phyloP scores from a whole-genome alignment of 2,797 vertebrate genomes.

The Hirundo rustica region DNA sequence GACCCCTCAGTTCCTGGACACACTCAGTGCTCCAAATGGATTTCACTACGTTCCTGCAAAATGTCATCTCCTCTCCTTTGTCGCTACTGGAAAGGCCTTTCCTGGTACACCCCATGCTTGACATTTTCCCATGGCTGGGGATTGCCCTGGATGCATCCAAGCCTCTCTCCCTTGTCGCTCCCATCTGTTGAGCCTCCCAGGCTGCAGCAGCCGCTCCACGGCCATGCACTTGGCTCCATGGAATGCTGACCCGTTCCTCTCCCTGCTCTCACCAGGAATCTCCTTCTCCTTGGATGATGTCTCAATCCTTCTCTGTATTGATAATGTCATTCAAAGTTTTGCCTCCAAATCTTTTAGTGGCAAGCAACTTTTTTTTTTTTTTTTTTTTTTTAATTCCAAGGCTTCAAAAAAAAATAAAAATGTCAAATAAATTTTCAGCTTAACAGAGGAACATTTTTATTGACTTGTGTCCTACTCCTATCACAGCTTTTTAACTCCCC shows the following conservation, averaged over 20 bases:
- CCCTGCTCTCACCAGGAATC: not conserved
- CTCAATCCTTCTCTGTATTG: not conserved
- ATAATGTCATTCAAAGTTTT: not conserved
- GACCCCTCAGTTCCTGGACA: not conserved
- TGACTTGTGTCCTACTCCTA: not conserved
- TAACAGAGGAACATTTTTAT: not conserved
- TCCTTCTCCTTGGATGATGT: not conserved
- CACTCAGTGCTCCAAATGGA: not conserved
- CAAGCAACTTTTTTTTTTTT: not conserved
- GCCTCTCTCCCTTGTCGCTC: not conserved
- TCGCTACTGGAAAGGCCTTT: not conserved
- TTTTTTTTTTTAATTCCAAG: not conserved
- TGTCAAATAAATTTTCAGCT: not conserved
- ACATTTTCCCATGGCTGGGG: not conserved
- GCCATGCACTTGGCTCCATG: rapidly evolving
- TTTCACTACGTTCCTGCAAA: not conserved
- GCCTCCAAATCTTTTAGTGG: not conserved
- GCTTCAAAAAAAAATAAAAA: not conserved
- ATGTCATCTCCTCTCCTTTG: not conserved
- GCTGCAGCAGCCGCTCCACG: not conserved
- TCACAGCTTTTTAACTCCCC: not conserved
- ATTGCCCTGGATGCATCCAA: not conserved
- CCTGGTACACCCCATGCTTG: not conserved
- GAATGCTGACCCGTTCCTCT: not conserved
- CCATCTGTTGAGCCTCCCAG: not conserved